These are phyloP conservation scores for Lissocephala sabroskyi DNA, from an alignment of 2,888 invertebrate genomes.

Conservation along the genomic window DNA sequence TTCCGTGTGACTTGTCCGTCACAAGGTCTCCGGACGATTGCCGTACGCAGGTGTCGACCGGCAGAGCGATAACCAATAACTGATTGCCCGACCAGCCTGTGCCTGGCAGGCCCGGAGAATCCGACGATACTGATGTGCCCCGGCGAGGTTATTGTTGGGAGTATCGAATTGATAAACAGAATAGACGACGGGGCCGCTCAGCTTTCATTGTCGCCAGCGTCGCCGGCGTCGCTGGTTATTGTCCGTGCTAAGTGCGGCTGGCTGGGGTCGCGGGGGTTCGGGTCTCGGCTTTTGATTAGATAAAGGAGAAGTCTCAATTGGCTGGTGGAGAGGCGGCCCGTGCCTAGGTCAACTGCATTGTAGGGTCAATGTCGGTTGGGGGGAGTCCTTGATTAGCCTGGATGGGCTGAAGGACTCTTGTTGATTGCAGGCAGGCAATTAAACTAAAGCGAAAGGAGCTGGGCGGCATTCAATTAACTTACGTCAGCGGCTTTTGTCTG, in stretches of 20 bases:
- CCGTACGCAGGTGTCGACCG: slow-evolving; percentile 55
- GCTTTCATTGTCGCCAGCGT: slow-evolving; percentile 6
- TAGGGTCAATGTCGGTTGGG: no score
- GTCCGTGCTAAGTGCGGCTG: slow-evolving; percentile 16
- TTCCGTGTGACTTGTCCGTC: not conserved
- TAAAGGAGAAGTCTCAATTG: no score
- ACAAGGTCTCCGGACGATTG: not conserved
- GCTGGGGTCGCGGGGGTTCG: slow-evolving; percentile 20
- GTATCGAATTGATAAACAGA: slow-evolving; percentile 26
- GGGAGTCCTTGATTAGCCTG: no score
- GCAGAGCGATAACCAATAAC: slow-evolving; percentile 63
- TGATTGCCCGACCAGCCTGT: slow-evolving; percentile 48
- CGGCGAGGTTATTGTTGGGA: slow-evolving; percentile 13
- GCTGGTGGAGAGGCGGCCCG: no score
- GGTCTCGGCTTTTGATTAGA: slow-evolving; percentile 41
- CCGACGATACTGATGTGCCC: slow-evolving; percentile 12
- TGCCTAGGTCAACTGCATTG: no score
- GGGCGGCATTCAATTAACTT: no score
- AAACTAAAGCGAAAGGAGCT: no score
- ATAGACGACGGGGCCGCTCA: not conserved
- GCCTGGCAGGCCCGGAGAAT: slow-evolving; percentile 14
- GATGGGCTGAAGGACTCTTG: no score
- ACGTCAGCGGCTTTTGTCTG: no score
- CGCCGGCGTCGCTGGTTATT: slow-evolving; percentile 32
- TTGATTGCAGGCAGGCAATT: no score